Base-by-base conservation (phyloP, 2,113 vertebrate species). In the Anthoscopus minutus region DNA sequence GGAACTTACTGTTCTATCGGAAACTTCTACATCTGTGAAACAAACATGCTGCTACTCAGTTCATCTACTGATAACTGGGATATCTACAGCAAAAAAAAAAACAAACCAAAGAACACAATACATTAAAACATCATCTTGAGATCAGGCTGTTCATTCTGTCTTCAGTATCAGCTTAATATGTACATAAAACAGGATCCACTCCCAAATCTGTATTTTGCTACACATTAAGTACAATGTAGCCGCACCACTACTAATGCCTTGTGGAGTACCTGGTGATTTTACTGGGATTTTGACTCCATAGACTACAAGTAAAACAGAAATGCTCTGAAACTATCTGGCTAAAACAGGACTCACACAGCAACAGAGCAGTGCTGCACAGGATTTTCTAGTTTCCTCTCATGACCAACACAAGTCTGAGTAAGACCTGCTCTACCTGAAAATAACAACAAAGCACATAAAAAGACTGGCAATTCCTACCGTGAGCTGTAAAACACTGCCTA, bases 51-150 rank as follows among this genome's bases (percentile, higher is more conserved):
- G 97, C 96, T 98, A 97, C 97, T 98, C 97, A 98, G 97, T 96
- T 98, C 98, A 98, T 98, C 97, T 98, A 98, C 71, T 98, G 98
- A 98, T 98, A 98, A 98, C 93, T 97, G 98, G 98, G 97, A 95
- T 95, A 98, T 98, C 98, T 98, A 98, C 76, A 98, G 96, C 80
- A 93, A 95, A 97, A 95, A 96, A 94, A 95, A 96, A 73, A 61
- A n/a, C n/a, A n/a, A n/a, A n/a, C n/a, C n/a, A 91, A 88, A 91
- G 96, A 81, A 89, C 72, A 89, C 37, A 87, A 96, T 87, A 98
- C 88, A 96, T 98, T 98, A 98, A 98, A 97, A 97, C 69, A 69
- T 60, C 86, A 85, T 86, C 89, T 87, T 70, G 69, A 92, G 87
- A 91, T 61, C 5, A 4, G 44, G 57, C 60, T 42, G 69, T 54